phyloP scores from a whole-genome alignment of 2,113 vertebrate genomes.

The Brachirus orientalis region DNA sequence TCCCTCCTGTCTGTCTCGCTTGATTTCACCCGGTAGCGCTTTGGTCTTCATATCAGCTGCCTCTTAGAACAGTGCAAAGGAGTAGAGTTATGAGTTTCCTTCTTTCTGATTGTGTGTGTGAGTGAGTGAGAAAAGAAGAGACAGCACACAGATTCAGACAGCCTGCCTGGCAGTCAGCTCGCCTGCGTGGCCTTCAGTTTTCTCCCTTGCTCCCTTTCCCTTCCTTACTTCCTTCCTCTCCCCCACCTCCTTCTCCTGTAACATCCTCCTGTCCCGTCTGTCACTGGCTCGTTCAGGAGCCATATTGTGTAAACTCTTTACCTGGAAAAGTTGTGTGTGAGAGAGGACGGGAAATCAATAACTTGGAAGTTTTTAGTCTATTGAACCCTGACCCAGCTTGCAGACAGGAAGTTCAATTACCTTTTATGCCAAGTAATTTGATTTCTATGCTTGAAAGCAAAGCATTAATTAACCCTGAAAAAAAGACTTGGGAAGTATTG shows the following conservation, averaged over 20 bases:
- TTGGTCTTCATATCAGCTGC: constrained; percentile 22
- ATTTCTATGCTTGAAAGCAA: not conserved
- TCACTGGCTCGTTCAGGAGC: constrained; percentile 46
- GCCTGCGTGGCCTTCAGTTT: constrained; percentile 49
- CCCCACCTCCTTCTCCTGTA: constrained; percentile 10
- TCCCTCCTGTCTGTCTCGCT: not conserved
- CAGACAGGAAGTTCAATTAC: constrained; percentile 4
- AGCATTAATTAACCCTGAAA: not conserved
- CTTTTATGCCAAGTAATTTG: not conserved
- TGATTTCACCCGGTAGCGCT: not conserved
- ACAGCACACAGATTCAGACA: constrained; percentile 27
- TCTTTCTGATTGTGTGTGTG: constrained; percentile 22
- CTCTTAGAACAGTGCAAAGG: constrained; percentile 42
- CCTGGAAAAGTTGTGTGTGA: constrained; percentile 31
- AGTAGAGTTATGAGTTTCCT: constrained; percentile 61
- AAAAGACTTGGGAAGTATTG: not conserved
- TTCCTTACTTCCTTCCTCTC: constrained; percentile 30
- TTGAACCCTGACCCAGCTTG: not conserved
- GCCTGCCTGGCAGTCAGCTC: constrained; percentile 46
- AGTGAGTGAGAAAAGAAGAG: constrained; percentile 16
- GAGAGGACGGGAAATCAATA: constrained; percentile 13
- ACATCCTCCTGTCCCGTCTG: constrained; percentile 41
- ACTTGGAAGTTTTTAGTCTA: constrained; percentile 9
- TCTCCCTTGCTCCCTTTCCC: not conserved
- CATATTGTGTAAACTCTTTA: constrained; percentile 17